Evolutionary conservation across 2,797 vertebrate genomes (phyloP).

Genomic region (Cyprinodon diabolis): DNA sequence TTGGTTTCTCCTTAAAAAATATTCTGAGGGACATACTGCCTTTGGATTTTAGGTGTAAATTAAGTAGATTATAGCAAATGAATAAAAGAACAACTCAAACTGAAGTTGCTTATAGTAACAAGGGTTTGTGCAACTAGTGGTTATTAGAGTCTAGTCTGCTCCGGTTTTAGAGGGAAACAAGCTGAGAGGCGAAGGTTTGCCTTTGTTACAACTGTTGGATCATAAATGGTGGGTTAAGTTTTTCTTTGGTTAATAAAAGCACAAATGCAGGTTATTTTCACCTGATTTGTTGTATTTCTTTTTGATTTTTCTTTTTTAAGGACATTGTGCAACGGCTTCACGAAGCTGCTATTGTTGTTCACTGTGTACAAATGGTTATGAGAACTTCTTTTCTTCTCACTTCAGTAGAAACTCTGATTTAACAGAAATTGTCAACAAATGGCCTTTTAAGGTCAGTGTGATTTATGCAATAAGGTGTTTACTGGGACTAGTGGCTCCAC

Average conservation of each 20-base stretch:
- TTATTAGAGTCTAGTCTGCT: conserved; percentile 62
- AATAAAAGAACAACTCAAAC: conserved; percentile 14
- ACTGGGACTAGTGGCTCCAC: conserved; percentile 83
- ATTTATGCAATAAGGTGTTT: conserved; percentile 99
- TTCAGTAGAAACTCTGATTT: conserved; percentile 35
- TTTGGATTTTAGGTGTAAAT: conserved; percentile 62
- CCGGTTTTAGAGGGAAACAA: conserved; percentile 61
- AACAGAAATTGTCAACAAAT: conserved; percentile 63
- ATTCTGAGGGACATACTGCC: conserved; percentile 61
- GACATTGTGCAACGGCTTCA: conserved; percentile 75
- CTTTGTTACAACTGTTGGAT: conserved; percentile 19
- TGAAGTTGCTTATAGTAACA: conserved; percentile 60
- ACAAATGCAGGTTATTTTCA: conserved; percentile 75
- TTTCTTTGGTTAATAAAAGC: conserved; percentile 80
- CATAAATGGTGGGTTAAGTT: conserved; percentile 43
- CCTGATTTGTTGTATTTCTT: conserved; percentile 46
- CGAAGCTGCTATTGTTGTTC: conserved; percentile 84
- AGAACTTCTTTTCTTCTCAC: conserved; percentile 20
- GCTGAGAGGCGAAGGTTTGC: conserved; percentile 49
- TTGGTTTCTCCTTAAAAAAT: conserved; percentile 40
- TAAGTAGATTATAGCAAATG: conserved; percentile 52
- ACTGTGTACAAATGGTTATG: conserved; percentile 61
- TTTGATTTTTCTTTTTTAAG: conserved; percentile 46
- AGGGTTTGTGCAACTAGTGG: conserved; percentile 79
- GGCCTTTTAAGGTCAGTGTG: conserved; percentile 83